Base-by-base conservation (phyloP, 2,797 vertebrate genomes). In the Galaxias olidus region DNA sequence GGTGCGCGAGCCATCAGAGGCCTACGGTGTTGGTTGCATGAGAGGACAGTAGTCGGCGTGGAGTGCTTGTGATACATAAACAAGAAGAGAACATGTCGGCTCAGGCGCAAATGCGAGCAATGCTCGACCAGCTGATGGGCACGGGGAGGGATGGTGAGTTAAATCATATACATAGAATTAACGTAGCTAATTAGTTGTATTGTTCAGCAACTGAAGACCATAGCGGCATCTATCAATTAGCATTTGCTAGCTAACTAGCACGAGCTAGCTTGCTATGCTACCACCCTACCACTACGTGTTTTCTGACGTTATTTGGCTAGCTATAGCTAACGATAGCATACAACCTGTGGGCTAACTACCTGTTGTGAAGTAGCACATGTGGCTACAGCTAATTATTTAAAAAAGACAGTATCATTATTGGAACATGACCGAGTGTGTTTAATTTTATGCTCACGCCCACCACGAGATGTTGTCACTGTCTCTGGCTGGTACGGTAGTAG, bases 111-210 rank as follows among this genome's bases (percentile, higher is more conserved):
- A 99, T 99, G 97, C 89, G 96, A 86, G 95, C 96, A 71, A 98
- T 98, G 96, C 92, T 99, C 90, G 96, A 98, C 92, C 96, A 99
- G 92, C 90, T 99, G 63, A 99, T 99, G 97, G 97, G 96, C 80
- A 98, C 97, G 15, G 92, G 95, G 76, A 93, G 96, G 93, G 97
- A 98, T 87, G 96, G 96, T 98, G 91, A 96, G 94, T 68, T 17
- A 30, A 3, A n/a, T 13, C 14, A 56, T 14, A 30, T 56, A 12
- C 15, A 57, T 8, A 15, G 17, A n/a, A 42, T 10, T 30, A 6
- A 30, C 30, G 30, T 30, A 30, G 30, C 30, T 30, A 30, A 30
- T 6, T 30, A 30, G 30, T 30, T 30, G n/a, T 42, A n/a, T 15
- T 2, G 8, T 53, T 20, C 15, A 18, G 10, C 51, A 10, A 17